These are phyloP conservation scores for Eilema griseolum DNA, from an alignment of 2,888 invertebrate genomes.

Conservation along the genomic window DNA sequence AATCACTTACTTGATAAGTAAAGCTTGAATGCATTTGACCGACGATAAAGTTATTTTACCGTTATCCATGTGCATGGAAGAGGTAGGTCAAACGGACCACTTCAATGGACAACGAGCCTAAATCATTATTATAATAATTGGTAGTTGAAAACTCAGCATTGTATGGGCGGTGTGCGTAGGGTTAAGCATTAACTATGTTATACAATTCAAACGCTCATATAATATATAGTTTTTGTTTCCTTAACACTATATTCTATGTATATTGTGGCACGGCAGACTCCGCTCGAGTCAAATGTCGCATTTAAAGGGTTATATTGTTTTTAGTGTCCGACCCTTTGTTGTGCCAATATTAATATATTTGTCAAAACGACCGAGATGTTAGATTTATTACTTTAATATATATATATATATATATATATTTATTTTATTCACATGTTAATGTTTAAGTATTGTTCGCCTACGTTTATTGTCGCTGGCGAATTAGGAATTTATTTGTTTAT, in stretches of 20 bases:
- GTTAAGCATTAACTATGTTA: slow-evolving; percentile 67
- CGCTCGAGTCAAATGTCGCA: slow-evolving; percentile 33
- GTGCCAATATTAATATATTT: slow-evolving; percentile 45
- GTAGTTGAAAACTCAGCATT: slow-evolving; percentile 61
- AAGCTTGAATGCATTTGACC: slow-evolving; percentile 29
- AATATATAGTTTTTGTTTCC: slow-evolving; percentile 56
- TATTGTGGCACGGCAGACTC: slow-evolving; percentile 53
- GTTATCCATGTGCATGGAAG: slow-evolving; percentile 5
- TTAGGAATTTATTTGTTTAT: slow-evolving; percentile 54
- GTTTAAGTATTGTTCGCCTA: slow-evolving; percentile 66
- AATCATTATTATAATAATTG: slow-evolving; percentile 47
- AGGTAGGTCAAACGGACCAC: slow-evolving; percentile 1
- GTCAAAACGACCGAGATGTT: slow-evolving; percentile 42
- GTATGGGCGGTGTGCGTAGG: slow-evolving; percentile 58
- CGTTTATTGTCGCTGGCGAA: slow-evolving; percentile 51
- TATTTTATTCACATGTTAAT: slow-evolving; percentile 68
- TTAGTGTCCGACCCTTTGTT: slow-evolving; percentile 48
- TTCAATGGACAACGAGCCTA: slow-evolving; percentile 32
- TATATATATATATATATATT: slow-evolving; percentile 57
- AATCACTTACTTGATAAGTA: slow-evolving; percentile 28
- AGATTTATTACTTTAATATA: slow-evolving; percentile 52
- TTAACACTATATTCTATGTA: slow-evolving; percentile 62
- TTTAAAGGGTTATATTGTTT: slow-evolving; percentile 51
- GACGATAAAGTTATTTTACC: slow-evolving; percentile 16
- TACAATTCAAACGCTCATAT: slow-evolving; percentile 66